Conservation (phyloP, 2,888 invertebrate species). For the Drosophila anomalata region DNA sequence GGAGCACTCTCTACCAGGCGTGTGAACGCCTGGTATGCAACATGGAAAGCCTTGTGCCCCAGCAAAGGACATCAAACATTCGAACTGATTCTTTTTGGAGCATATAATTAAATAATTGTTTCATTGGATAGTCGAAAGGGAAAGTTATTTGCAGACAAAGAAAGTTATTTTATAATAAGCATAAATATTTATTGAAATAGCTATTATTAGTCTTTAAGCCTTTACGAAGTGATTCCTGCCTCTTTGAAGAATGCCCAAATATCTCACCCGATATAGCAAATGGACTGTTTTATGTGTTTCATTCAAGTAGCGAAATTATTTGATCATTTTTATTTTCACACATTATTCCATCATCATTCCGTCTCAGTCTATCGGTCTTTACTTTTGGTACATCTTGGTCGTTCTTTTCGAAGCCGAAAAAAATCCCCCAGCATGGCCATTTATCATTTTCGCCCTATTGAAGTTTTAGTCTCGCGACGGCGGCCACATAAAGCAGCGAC, state of each 20-base stretch:
- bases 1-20: slow-evolving; percentile 4
- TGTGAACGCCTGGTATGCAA: not conserved
- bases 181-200: not conserved
- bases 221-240: not conserved
- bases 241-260: not conserved
- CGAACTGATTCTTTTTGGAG: not conserved
- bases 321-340: slow-evolving; percentile 68
- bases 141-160: too few relatives aligned
- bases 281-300: not conserved
- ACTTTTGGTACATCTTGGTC: not conserved
- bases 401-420: slow-evolving; percentile 23
- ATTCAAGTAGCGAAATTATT: slow-evolving; percentile 49
- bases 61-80: slow-evolving; percentile 1
- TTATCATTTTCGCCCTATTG: slow-evolving; percentile 79
- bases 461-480: slow-evolving; percentile 74
- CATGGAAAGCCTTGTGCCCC: not conserved
- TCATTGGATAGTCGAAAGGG: not conserved
- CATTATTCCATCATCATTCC: slow-evolving; percentile 51
- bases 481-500: slow-evolving; percentile 70
- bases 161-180: too few relatives aligned
- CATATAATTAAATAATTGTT: not conserved
- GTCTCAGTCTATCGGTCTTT: not conserved
- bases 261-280: not conserved
- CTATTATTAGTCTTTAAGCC: not conserved
- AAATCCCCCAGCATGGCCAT: slow-evolving; percentile 69